Evolutionary conservation across 2,113 vertebrate genomes (phyloP).

Genomic region (Callionymus lyra): DNA sequence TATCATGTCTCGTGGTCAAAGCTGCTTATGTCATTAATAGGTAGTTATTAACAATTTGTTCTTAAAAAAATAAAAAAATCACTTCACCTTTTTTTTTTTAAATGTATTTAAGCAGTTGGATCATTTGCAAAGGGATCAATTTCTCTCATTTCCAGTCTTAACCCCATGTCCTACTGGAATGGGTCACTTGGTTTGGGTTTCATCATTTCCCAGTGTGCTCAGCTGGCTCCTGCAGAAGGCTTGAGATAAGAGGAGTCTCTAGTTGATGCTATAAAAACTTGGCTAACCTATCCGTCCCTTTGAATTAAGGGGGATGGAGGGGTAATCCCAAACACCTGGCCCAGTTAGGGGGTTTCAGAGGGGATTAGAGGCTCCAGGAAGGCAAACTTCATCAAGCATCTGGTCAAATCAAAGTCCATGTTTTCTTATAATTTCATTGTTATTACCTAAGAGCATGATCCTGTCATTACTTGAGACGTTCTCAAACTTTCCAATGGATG

Average conservation of each 20-base stretch:
- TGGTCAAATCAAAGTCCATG: constrained; percentile 21
- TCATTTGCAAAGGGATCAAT: too few relatives aligned
- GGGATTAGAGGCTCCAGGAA: constrained; percentile 47
- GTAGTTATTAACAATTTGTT: too few relatives aligned
- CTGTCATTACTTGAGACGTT: too few relatives aligned
- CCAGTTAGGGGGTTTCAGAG: constrained; percentile 54
- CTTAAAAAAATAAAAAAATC: too few relatives aligned
- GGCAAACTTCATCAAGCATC: constrained; percentile 34
- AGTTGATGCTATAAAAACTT: constrained; percentile 60
- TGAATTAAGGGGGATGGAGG: constrained; percentile 18
- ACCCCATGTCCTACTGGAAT: constrained; percentile 20
- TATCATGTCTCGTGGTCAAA: too few relatives aligned
- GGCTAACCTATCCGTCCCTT: constrained; percentile 49
- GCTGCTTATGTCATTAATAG: too few relatives aligned
- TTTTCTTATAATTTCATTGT: too few relatives aligned
- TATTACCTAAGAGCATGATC: too few relatives aligned
- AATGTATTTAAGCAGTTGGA: too few relatives aligned
- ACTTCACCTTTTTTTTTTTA: too few relatives aligned
- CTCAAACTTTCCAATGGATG: too few relatives aligned
- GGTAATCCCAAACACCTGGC: constrained; percentile 68
- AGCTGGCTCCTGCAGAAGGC: constrained; percentile 39
- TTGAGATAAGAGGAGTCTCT: constrained; percentile 60
- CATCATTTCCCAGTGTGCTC: constrained; percentile 51
- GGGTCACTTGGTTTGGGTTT: constrained; percentile 44
- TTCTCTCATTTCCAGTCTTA: constrained; percentile 9